phyloP scores from a whole-genome alignment of 64 coral and sea anemone species.

The Pachyseris speciosa region DNA sequence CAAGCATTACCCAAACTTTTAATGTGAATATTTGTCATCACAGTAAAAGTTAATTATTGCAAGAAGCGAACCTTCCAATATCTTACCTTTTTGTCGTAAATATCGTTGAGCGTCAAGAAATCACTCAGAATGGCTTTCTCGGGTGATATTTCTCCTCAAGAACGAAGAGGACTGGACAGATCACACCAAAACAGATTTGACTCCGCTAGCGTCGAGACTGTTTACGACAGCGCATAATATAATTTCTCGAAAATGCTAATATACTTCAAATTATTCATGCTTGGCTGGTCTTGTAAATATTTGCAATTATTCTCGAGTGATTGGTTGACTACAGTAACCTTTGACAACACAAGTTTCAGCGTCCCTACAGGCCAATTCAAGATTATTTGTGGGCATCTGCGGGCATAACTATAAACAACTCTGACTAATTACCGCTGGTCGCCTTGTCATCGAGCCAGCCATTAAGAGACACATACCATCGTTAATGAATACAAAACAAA shows the following conservation, averaged over 20 bases:
- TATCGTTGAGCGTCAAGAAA: background rate
- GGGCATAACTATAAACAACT: no score
- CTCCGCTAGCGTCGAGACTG: background rate
- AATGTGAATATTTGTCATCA: no score
- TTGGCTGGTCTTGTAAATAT: background rate
- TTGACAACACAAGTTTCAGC: background rate
- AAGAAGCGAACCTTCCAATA: background rate
- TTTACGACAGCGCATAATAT: background rate
- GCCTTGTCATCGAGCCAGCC: no score
- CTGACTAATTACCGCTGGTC: no score
- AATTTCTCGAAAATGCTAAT: background rate
- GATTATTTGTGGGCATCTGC: background rate
- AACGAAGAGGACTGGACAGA: background rate
- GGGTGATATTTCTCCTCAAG: background rate
- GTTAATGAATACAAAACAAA: background rate
- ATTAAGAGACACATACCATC: no score
- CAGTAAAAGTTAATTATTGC: no score
- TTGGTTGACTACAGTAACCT: conserved; percentile 12
- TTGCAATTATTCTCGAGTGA: background rate
- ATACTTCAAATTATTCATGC: background rate
- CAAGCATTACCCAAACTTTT: background rate
- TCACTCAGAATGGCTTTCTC: background rate
- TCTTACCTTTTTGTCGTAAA: background rate
- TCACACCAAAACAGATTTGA: background rate
- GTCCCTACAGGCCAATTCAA: no score